Evolutionary conservation across 2,797 vertebrate species (phyloP).

Genomic region (Pristis pectinata): DNA sequence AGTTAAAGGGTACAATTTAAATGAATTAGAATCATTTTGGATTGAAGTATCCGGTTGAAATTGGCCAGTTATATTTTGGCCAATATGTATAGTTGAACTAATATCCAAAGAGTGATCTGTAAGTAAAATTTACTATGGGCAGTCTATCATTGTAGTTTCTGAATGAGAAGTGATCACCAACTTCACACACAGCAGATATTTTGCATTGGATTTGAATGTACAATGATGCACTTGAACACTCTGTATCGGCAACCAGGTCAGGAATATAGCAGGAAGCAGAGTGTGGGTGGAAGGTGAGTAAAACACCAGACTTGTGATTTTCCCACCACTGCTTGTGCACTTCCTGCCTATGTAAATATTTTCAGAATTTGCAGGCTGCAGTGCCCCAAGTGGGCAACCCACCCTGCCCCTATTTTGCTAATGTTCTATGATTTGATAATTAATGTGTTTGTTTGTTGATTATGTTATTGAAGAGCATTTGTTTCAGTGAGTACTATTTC

Average conservation of each 20-base stretch:
- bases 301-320: neutral
- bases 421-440: neutral
- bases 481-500: neutral
- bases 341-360: neutral
- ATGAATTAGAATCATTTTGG: neutral
- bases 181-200: neutral
- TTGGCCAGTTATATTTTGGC: neutral
- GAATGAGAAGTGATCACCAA: neutral
- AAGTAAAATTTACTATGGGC: neutral
- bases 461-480: neutral
- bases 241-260: neutral
- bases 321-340: neutral
- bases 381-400: neutral
- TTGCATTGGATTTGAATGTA: conserved; percentile 9
- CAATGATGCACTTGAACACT: neutral
- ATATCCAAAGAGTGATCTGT: neutral
- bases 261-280: neutral
- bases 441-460: neutral
- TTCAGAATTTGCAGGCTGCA: neutral
- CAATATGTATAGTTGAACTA: neutral
- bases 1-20: neutral
- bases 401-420: neutral
- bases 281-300: neutral
- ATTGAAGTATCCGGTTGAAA: neutral
- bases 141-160: neutral